Conservation (phyloP, 2,113 vertebrate species). For the Ophthalmotilapia sp. region DNA sequence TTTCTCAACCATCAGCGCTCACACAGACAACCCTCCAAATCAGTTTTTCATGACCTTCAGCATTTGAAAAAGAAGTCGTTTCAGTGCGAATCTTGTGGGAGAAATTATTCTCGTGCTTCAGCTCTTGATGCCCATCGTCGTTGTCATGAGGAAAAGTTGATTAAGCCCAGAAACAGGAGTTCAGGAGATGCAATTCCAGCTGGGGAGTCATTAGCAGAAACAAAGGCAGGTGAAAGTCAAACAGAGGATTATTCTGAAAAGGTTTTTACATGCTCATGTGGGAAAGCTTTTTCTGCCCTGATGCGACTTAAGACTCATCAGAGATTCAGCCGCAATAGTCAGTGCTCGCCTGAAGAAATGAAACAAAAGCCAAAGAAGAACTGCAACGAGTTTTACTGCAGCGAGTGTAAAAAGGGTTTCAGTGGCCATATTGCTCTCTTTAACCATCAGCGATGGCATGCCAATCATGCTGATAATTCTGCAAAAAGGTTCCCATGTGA, state of each 20-base stretch:
- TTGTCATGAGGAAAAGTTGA: conserved; percentile 74
- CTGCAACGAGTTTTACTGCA: conserved; percentile 50
- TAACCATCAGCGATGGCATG: conserved; percentile 72
- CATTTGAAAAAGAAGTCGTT: conserved; percentile 74
- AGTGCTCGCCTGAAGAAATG: conserved; percentile 43
- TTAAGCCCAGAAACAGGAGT: conserved; percentile 53
- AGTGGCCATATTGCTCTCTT: conserved; percentile 51
- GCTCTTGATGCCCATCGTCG: conserved; percentile 77
- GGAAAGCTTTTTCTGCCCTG: conserved; percentile 58
- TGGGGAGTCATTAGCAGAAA: background rate
- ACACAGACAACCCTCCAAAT: conserved; percentile 69
- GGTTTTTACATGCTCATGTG: conserved; percentile 60
- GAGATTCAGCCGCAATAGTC: conserved; percentile 60
- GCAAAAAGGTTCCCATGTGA: conserved; percentile 58
- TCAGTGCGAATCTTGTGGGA: conserved; percentile 70
- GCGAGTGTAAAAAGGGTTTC: conserved; percentile 66
- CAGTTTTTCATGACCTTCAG: conserved; percentile 68
- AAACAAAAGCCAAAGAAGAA: conserved; percentile 57
- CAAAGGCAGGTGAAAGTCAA: conserved; percentile 5
- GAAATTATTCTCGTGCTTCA: conserved; percentile 73
- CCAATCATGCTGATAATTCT: conserved; percentile 23
- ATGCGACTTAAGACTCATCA: conserved; percentile 69
- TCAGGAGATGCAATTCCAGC: conserved; percentile 3
- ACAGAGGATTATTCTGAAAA: conserved; percentile 19
- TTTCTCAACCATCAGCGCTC: conserved; percentile 74